These are phyloP conservation scores for Hyaena hyaena DNA, from an alignment of 2,113 vertebrate species.

Conservation along the genomic window DNA sequence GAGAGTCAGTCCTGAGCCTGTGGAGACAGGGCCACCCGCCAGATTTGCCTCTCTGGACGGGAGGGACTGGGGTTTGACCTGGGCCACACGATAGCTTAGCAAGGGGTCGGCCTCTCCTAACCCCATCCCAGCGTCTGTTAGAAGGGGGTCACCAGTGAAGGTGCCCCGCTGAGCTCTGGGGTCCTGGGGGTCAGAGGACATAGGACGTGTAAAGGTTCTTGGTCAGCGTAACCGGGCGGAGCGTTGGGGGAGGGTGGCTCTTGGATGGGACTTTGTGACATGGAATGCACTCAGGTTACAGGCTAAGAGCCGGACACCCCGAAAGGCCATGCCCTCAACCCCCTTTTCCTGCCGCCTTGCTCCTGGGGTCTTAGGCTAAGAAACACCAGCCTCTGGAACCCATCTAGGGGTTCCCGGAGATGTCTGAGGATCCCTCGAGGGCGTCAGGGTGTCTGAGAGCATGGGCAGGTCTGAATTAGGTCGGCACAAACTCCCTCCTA, in stretches of 20 bases:
- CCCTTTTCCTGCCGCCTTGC: neutral
- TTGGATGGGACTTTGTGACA: neutral
- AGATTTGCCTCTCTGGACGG: neutral
- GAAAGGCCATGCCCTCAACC: neutral
- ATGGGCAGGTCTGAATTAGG: neutral
- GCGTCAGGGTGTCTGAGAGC: neutral
- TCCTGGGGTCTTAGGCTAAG: neutral
- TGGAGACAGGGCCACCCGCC: neutral
- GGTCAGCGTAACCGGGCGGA: accelerated
- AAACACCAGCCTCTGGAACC: neutral
- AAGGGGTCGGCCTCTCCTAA: neutral
- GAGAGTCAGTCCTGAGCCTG: neutral
- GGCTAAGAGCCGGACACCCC: neutral
- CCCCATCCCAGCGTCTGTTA: neutral
- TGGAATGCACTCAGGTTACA: neutral
- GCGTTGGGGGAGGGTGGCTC: accelerated
- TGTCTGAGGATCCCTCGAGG: neutral
- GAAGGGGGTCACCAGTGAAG: too few relatives aligned
- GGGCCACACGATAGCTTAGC: neutral
- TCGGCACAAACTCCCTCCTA: neutral
- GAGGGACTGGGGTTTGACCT: neutral
- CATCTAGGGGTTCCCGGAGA: neutral
- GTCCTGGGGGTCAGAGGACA: too few relatives aligned
- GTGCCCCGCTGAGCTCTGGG: neutral
- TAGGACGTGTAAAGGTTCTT: neutral